A percentile compares a stretch with the other conserved stretches of the same genome.
Conservation (phyloP, 2,797 vertebrate genomes). For the Chrysocyon brachyurus region DNA sequence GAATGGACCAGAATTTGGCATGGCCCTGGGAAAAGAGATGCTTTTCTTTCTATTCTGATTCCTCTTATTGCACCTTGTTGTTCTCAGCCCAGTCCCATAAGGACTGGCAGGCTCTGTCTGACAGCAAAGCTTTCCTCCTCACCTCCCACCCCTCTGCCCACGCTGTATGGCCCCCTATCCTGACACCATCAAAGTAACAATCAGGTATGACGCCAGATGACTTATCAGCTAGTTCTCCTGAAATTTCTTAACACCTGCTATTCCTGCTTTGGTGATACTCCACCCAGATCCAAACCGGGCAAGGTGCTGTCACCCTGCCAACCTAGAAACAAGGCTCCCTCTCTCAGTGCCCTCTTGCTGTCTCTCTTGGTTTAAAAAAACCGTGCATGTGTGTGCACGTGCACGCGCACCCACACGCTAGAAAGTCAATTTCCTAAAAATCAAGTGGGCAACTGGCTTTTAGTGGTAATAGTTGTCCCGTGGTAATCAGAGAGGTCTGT, state of each 20-base stretch:
- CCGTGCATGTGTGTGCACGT: no score
- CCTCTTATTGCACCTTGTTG: slow-evolving; percentile 94
- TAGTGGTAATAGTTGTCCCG: slow-evolving; percentile 34
- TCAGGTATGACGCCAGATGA: slow-evolving; percentile 84
- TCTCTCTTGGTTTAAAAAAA: slow-evolving; percentile 51
- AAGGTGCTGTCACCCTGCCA: slow-evolving; percentile 43
- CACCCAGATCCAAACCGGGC: slow-evolving; percentile 15
- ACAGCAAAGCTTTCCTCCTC: slow-evolving; percentile 91
- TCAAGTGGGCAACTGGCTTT: slow-evolving; percentile 54
- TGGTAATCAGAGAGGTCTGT: slow-evolving; percentile 76
- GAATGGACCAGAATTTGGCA: slow-evolving; percentile 78
- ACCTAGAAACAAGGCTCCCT: slow-evolving; percentile 51
- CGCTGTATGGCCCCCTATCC: slow-evolving; percentile 87
- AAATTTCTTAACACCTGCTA: slow-evolving; percentile 59
- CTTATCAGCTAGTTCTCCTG: slow-evolving; percentile 75
- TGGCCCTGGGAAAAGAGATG: slow-evolving; percentile 79
- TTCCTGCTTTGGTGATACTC: slow-evolving; percentile 56
- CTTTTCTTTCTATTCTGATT: slow-evolving; percentile 87
- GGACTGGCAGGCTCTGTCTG: slow-evolving; percentile 93
- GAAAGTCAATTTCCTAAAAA: slow-evolving; percentile 57
- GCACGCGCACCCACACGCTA: neutral
- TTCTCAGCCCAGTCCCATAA: slow-evolving; percentile 91
- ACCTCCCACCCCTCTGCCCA: slow-evolving; percentile 85
- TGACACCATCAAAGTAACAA: slow-evolving; percentile 84
- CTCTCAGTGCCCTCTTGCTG: slow-evolving; percentile 59